These are phyloP conservation scores for Tyto alba DNA, from an alignment of 2,113 vertebrate genomes.

Conservation along the genomic window DNA sequence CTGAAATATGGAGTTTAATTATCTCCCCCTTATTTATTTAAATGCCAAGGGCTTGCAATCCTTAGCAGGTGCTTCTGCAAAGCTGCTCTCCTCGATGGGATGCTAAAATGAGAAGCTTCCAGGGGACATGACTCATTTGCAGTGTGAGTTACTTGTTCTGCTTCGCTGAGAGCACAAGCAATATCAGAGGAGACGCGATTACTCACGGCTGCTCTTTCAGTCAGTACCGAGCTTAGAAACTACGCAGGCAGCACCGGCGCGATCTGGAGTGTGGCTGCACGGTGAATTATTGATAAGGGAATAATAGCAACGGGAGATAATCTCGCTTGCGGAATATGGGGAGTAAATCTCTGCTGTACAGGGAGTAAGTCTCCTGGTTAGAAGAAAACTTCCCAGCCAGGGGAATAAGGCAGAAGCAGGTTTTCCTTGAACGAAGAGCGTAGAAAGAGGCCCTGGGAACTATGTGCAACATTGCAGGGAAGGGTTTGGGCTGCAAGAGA, in stretches of 20 bases:
- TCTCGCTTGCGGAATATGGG: not conserved
- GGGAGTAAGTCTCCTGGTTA: not conserved
- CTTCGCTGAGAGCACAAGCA: not conserved
- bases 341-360: not conserved
- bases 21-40: not conserved
- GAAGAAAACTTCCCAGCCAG: not conserved
- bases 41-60: fast-evolving
- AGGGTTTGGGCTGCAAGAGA: not conserved
- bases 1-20: not conserved
- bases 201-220: not conserved
- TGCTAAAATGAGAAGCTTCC: not conserved
- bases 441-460: not conserved
- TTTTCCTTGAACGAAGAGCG: fast-evolving
- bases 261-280: not conserved
- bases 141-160: not conserved
- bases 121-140: slow-evolving; percentile 24
- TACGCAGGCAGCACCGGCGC: not conserved
- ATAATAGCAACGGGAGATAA: not conserved
- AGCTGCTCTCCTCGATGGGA: not conserved
- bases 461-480: not conserved
- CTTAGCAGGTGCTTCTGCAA: not conserved
- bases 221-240: not conserved
- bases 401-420: not conserved
- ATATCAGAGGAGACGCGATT: not conserved
- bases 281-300: slow-evolving; percentile 48